Percentiles rank a stretch among this genome's conserved stretches.
Conservation (phyloP, 1,140 invertebrate species). For the Amyelois transitella region DNA sequence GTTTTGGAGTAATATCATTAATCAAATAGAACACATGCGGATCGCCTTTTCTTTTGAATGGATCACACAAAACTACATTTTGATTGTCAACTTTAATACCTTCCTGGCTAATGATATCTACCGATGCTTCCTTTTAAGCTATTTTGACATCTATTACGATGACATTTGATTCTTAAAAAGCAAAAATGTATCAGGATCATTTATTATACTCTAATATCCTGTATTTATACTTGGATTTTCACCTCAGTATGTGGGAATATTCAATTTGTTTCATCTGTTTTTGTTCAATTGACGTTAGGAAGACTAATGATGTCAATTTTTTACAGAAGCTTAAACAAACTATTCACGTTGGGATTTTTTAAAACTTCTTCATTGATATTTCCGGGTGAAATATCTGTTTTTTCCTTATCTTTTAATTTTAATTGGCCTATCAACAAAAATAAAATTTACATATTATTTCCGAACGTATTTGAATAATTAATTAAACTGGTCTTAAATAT, state of each 20-base stretch:
- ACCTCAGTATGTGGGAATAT: constrained; percentile 68
- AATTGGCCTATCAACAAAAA: too few species aligned
- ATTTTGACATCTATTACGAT: constrained; percentile 20
- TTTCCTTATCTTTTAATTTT: too few species aligned
- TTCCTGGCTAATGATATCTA: constrained; percentile 36
- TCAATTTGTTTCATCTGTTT: constrained; percentile 71
- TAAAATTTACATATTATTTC: too few species aligned
- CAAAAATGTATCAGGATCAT: constrained; percentile 33
- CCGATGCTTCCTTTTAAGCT: constrained; percentile 9
- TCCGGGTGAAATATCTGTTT: too few species aligned
- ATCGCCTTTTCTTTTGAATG: constrained; percentile 48
- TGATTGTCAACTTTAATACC: constrained; percentile 58
- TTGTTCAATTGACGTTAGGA: constrained; percentile 63
- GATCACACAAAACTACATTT: constrained; percentile 51
- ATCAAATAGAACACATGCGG: constrained; percentile 59
- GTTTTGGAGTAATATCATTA: constrained; percentile 60
- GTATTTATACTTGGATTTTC: constrained; percentile 70
- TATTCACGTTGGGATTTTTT: constrained; percentile 11
- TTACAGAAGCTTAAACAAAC: constrained; percentile 40
- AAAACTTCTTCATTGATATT: not conserved
- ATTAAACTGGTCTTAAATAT: not conserved
- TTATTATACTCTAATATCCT: constrained; percentile 52
- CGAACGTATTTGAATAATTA: too few species aligned
- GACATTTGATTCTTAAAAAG: constrained; percentile 18
- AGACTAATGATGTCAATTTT: constrained; percentile 61